Base-by-base conservation (phyloP, 2,113 vertebrate genomes). In the Australoheros scitulus region DNA sequence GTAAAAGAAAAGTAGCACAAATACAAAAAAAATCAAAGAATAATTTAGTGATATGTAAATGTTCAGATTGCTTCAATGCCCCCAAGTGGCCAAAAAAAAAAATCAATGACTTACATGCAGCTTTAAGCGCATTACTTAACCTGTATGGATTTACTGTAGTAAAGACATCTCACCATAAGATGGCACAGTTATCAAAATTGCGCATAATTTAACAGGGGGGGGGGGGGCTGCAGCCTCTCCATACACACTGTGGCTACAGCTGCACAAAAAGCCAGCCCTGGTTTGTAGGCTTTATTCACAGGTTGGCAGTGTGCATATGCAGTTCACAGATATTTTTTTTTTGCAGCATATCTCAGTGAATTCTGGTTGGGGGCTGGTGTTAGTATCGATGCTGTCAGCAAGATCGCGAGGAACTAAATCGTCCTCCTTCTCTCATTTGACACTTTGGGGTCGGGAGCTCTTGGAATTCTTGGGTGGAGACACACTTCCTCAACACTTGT, bases 401-500 rank as follows among this genome's bases (percentile, higher is more conserved):
- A 83, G 59, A 47, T 79, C 24, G 64, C 2, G 55, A 43, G 26
- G 52, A 50, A 78, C 43, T 41, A 80, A 43, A 75, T 61, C 60
- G 64, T 82, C 63, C 76, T 50, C 18, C 78, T 47, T 83, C 60
- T 87, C 70, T 50, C 3, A 22, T 61, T 57, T 61, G 78, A 88
- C 60, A 80, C 65, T 61, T 15, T n/a, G 7, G 75, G 78, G 81
- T 92, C 83, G 84, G 80, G 32, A 63, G 47, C 59, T 70, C 76
- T 36, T 65, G 72, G 79, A 89, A 90, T 93, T 90, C 85, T 78
- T 81, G 82, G 80, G 82, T 77, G 88, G 91, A 93, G 92, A 91
- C 79, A 24, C 65, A 75, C 59, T 87, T 91, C 79, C 79, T 38
- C 87, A 87, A 81, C 89, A 90, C 79, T 83, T 90, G 87, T 72